Evolutionary conservation across 2,113 vertebrate species (phyloP), one percentile per base, ranked within the genome.

Genomic region (Patagioenas fasciata): DNA sequence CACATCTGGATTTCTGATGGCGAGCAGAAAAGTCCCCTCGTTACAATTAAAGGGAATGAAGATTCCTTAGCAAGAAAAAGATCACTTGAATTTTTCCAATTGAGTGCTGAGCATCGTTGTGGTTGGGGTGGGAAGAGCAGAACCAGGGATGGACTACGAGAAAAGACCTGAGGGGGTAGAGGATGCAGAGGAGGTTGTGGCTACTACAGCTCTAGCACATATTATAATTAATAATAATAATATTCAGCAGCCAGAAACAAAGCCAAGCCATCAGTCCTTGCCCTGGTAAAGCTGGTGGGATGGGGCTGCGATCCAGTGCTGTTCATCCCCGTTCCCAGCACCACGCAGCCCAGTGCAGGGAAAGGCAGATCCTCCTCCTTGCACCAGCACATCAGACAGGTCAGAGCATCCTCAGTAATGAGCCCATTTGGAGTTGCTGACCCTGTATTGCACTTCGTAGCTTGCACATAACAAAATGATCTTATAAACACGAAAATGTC

Each of bases 271-370:
- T 21, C 6, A 10, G 13, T 10, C 32, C 50, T 57, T 11, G 48
- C 36, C 29, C 29, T 36, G 44, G 44, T 19, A 19, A 24, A 50
- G 10, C 42, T 18, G 51, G 14, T 13, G 61, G 48, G 50, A 44
- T 31, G 26, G 12, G 32, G 74, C 38, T 11, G 1, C 0, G 28
- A 31, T 19, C 13, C 64, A n/a, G 1, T 0, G 1, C 2, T 12
- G 13, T 10, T 36, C 14, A 2, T 5, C 28, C 29, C 57, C 13
- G 0, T 8, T 15, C 13, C 32, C 66, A 85, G 84, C 62, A 17
- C 0, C 16, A 10, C n/a, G 28, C 16, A 57, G 29, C 58, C 61
- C 75, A 23, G 17, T 1, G 18, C 64, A 28, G 51, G 40, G 70
- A 4, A 5, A 0, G 2, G 15, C 16, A 32, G 17, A 28, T 42